Evolutionary conservation across 2,888 invertebrate genomes (phyloP), one percentile per base, ranked within the genome.

Genomic region (Ochropleura leucogaster): DNA sequence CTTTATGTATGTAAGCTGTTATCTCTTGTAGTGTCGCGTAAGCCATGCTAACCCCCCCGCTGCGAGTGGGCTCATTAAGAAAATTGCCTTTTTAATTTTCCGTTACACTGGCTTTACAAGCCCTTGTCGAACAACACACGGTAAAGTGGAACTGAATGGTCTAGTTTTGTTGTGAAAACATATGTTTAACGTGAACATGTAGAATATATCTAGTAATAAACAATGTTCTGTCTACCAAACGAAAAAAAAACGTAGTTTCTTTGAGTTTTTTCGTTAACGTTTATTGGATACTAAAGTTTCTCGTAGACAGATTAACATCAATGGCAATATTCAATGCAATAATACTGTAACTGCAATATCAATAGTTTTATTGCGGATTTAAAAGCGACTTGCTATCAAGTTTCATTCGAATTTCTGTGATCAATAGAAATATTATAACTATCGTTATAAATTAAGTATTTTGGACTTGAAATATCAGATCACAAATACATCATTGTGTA

Each of bases 1-100:
- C 65, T 73, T 74, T 66, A 67, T 74, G 75, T 74, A 77, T 75
- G 74, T 73, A 55, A 65, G 64, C 65, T 74, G 67, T 76, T 83
- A 76, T 82, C 77, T 72, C 53, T 81, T 83, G 73, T 84, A 82
- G 87, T 85, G 85, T 84, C 78, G 82, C 76, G 79, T 83, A 86
- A 82, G 79, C 87, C 85, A 75, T 77, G 88, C 86, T 88, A 91
- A 90, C 91, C 91, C 91, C 91, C 89, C 86, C 87, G 87, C 86
- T 86, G 87, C 88, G 87, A 89, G 90, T 85, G 89, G 90, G 88
- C 90, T 94, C 93, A 95, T 95, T 95, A 95, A 89, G 92, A 91
- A 93, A 94, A 95, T 95, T 92, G 92, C 93, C 93, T 92, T 94
- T 95, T 95, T 95, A 95, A 95, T 94, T 95, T 94, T 93, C 94